Evolutionary conservation across 2,113 vertebrate species (phyloP), one percentile per base, ranked within the genome.

Genomic region (Platysteira castanea): DNA sequence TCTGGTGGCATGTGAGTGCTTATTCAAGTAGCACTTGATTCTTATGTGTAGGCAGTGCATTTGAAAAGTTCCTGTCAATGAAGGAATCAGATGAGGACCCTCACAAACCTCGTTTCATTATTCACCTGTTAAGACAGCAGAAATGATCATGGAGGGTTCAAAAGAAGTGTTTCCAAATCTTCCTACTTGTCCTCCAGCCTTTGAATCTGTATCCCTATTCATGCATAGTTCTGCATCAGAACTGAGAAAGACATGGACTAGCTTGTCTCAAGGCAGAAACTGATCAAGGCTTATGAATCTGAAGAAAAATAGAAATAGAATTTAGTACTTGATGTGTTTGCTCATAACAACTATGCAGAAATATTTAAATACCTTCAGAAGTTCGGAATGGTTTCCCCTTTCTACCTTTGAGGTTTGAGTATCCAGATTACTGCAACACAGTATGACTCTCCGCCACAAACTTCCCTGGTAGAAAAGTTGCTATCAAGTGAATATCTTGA

Each of bases 401-500:
- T 86, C 65, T 69, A 3, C 12, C 39, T 85, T 27, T 57, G 67
- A 63, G 61, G 10, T 67, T 27, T 39, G 17, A 63, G 12, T 39
- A 84, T 31, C 8, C 65, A 41, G n/a, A 77, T 63, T 37, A 47
- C 9, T 49, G 16, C 46, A 78, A 13, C 39, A 53, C 52, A 39
- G 41, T 17, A 26, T 33, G 47, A 64, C 23, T 11, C 44, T 14
- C 8, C 0, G 0, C 28, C 17, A 24, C 0, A 2, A 52, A 44
- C 20, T 61, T 73, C 68, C 53, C 49, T 46, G 30, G 68, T 47
- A 75, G 86, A 65, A 86, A 84, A 89, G 41, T 28, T 89, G 41
- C 16, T 78, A 56, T 47, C 33, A 69, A 12, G 47, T 78, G 24
- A 82, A 15, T 76, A 77, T 52, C 92, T 94, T 96, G 77, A 89